These are phyloP conservation scores for Phaedon cochleariae DNA, from an alignment of 2,888 invertebrate genomes.

Conservation along the genomic window DNA sequence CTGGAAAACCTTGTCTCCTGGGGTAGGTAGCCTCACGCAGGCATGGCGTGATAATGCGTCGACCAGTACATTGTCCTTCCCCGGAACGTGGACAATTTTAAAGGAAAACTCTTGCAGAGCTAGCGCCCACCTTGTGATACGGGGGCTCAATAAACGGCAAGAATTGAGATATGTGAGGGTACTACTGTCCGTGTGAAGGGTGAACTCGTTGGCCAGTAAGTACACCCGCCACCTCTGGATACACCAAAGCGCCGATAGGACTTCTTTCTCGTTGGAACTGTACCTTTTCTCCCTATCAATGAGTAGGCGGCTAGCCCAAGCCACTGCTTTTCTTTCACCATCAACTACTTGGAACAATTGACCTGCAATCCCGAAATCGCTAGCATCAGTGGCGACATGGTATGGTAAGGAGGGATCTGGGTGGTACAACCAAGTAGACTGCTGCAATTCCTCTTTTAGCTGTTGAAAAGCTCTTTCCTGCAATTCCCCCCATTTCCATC, in stretches of 20 bases:
- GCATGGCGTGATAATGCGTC: constrained; percentile 35
- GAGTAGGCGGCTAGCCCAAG: constrained; percentile 21
- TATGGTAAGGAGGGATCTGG: background rate
- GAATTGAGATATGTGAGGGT: constrained; percentile 42
- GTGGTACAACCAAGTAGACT: constrained; percentile 15
- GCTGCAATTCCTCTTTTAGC: background rate
- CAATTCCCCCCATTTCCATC: constrained; percentile 7
- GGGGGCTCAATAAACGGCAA: constrained; percentile 40
- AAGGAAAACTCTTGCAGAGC: constrained; percentile 42
- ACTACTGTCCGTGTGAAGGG: constrained; percentile 46
- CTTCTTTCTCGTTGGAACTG: constrained; percentile 36
- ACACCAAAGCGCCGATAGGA: constrained; percentile 28
- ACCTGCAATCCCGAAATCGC: constrained; percentile 10
- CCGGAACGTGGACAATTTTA: constrained; percentile 37
- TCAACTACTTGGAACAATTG: constrained; percentile 11
- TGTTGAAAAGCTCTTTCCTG: constrained; percentile 6
- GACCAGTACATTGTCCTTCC: constrained; percentile 45
- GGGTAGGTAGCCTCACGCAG: constrained; percentile 17
- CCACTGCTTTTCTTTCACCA: constrained; percentile 2
- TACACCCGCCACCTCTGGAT: constrained; percentile 39
- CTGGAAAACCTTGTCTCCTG: constrained; percentile 13
- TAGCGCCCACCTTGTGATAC: constrained; percentile 44
- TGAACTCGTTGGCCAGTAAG: constrained; percentile 34
- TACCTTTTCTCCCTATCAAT: constrained; percentile 29
- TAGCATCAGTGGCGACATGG: constrained; percentile 17